A percentile compares a stretch with the other conserved stretches of the same genome.
phyloP scores from a whole-genome alignment of 2,797 vertebrate species.

The Meda fulgida region DNA sequence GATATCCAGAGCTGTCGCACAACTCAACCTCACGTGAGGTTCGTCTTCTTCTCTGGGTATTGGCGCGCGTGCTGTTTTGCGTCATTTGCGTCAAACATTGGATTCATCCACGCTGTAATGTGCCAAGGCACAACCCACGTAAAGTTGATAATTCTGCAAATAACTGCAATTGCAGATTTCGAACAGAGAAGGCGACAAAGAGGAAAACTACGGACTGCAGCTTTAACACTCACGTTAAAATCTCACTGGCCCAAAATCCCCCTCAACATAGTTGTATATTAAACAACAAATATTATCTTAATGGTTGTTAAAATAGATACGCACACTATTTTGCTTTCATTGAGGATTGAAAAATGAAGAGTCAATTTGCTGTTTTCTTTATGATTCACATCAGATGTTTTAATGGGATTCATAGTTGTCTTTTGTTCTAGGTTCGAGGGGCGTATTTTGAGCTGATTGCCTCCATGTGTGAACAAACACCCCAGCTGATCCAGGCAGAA shows the following conservation, averaged over 20 bases:
- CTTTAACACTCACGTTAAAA: neutral
- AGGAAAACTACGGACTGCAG: too few species aligned
- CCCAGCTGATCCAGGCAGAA: conserved; percentile 84
- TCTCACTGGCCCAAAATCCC: neutral
- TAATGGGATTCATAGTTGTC: neutral
- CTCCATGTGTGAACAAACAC: conserved; percentile 84
- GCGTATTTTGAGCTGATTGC: conserved; percentile 93
- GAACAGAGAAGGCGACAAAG: too few species aligned
- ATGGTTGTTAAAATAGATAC: neutral
- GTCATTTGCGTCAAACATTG: too few species aligned
- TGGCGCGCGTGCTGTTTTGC: too few species aligned
- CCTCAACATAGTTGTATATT: neutral
- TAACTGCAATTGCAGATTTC: too few species aligned
- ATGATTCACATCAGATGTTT: neutral
- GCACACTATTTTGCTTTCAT: neutral
- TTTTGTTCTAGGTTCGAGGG: conserved; percentile 83
- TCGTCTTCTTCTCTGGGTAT: too few species aligned
- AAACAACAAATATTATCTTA: neutral
- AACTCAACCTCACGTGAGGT: too few species aligned
- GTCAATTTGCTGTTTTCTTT: neutral
- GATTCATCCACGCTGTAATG: too few species aligned
- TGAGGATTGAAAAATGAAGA: neutral
- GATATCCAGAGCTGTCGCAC: too few species aligned
- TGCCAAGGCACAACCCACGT: too few species aligned
- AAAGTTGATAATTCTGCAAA: too few species aligned